Percentiles rank a stretch among this genome's conserved stretches.
Conservation (phyloP, 2,113 vertebrate species). For the Speoplatyrhinus poulsoni region DNA sequence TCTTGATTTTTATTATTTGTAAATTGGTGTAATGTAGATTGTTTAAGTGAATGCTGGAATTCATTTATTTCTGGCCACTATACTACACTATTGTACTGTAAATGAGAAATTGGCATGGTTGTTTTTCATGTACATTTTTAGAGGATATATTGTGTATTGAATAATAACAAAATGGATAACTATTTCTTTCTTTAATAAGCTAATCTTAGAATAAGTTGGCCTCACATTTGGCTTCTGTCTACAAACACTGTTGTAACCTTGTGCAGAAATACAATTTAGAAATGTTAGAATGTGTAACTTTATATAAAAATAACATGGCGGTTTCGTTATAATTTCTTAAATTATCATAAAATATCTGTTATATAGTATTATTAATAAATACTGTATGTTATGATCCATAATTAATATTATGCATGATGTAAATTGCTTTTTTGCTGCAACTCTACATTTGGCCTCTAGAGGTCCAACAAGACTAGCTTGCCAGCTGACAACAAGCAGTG, state of each 20-base stretch:
- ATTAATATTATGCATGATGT: background rate
- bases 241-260: too few relatives aligned
- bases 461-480: conserved; percentile 27
- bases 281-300: too few relatives aligned
- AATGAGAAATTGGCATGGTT: background rate
- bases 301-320: too few relatives aligned
- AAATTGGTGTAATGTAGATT: conserved; percentile 7
- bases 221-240: too few relatives aligned
- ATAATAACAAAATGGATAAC: conserved; percentile 10
- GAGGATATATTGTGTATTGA: conserved; percentile 6
- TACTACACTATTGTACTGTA: conserved; percentile 27
- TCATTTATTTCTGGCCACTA: conserved; percentile 18
- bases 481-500: conserved; percentile 15
- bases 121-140: conserved; percentile 25
- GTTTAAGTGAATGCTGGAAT: background rate
- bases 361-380: too few relatives aligned
- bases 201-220: too few relatives aligned
- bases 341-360: too few relatives aligned
- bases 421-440: conserved; percentile 16
- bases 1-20: too few relatives aligned
- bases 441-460: conserved; percentile 43
- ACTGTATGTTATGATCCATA: background rate
- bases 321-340: too few relatives aligned
- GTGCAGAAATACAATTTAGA: too few relatives aligned
- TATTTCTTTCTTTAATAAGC: too few relatives aligned